Evolutionary conservation across 2,888 invertebrate genomes (phyloP).

Genomic region (Zele albiditarsus): DNA sequence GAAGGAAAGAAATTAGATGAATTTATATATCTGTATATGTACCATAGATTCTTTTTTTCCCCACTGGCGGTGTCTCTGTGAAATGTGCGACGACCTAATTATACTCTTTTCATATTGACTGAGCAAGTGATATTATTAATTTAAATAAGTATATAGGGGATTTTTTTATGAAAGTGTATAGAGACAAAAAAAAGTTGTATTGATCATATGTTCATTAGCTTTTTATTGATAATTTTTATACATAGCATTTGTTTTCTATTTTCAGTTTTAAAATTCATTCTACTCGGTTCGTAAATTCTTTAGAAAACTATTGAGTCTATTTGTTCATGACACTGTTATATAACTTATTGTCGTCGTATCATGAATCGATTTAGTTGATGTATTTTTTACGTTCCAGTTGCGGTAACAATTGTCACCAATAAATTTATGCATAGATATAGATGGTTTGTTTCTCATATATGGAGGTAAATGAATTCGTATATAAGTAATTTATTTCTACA

Average conservation of each 20-base stretch:
- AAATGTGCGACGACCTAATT: constrained; percentile 27
- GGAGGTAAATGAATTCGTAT: too few species aligned
- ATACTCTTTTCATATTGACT: constrained; percentile 12
- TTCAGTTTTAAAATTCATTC: background rate
- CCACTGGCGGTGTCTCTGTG: constrained; percentile 23
- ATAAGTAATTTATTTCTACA: too few species aligned
- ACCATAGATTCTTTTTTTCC: background rate
- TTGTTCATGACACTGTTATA: background rate
- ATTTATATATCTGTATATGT: constrained; percentile 6
- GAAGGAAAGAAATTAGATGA: background rate
- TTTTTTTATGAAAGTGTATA: background rate
- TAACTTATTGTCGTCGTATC: background rate
- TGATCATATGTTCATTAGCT: too few species aligned
- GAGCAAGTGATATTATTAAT: constrained; percentile 3
- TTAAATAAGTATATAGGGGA: background rate
- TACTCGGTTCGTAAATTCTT: background rate
- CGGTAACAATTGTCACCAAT: background rate
- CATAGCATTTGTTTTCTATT: background rate
- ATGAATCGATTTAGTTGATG: background rate
- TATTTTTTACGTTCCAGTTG: background rate
- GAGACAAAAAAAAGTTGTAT: background rate
- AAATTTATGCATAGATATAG: background rate
- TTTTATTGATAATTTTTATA: background rate
- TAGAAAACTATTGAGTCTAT: background rate
- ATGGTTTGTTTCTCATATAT: too few species aligned